A percentile compares a stretch with the other conserved stretches of the same genome.
These are phyloP conservation scores for Sebastes flavidus DNA, from an alignment of 2,797 vertebrate genomes.

Conservation along the genomic window DNA sequence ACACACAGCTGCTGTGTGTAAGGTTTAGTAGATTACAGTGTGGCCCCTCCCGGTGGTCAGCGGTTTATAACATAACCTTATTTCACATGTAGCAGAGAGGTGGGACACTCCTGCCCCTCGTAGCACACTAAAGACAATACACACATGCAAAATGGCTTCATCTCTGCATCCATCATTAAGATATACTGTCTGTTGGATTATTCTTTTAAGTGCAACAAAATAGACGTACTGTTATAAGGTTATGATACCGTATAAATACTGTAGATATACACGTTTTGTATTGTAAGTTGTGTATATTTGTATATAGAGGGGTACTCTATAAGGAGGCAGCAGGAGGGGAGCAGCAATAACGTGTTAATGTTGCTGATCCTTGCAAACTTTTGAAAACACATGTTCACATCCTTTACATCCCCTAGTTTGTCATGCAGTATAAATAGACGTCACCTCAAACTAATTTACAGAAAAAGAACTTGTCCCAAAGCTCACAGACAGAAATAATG, in stretches of 20 bases:
- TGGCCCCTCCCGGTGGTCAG: constrained; percentile 77
- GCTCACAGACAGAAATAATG: constrained; percentile 76
- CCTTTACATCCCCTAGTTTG: constrained; percentile 70
- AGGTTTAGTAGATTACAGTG: constrained; percentile 33
- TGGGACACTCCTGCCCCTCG: constrained; percentile 58
- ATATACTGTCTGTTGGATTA: constrained; percentile 64
- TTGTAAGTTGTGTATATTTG: constrained; percentile 71
- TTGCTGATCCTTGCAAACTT: constrained; percentile 71
- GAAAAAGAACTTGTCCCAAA: constrained; percentile 75
- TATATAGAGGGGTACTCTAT: constrained; percentile 71
- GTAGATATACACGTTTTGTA: constrained; percentile 71
- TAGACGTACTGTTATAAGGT: constrained; percentile 68
- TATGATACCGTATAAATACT: constrained; percentile 77
- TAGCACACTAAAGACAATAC: constrained; percentile 72
- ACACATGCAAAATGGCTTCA: constrained; percentile 80
- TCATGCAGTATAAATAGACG: constrained; percentile 85
- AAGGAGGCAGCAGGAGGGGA: constrained; percentile 68
- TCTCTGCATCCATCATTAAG: constrained; percentile 67
- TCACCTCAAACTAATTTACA: constrained; percentile 78
- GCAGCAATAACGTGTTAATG: constrained; percentile 61
- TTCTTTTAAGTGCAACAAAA: constrained; percentile 76
- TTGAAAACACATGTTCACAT: constrained; percentile 65
- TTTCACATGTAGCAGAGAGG: constrained; percentile 61
- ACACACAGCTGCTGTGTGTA: constrained; percentile 18
- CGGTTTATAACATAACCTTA: constrained; percentile 40